These are phyloP conservation scores for Nothoprocta pentlandii DNA, from an alignment of 2,113 vertebrate genomes.

Conservation along the genomic window DNA sequence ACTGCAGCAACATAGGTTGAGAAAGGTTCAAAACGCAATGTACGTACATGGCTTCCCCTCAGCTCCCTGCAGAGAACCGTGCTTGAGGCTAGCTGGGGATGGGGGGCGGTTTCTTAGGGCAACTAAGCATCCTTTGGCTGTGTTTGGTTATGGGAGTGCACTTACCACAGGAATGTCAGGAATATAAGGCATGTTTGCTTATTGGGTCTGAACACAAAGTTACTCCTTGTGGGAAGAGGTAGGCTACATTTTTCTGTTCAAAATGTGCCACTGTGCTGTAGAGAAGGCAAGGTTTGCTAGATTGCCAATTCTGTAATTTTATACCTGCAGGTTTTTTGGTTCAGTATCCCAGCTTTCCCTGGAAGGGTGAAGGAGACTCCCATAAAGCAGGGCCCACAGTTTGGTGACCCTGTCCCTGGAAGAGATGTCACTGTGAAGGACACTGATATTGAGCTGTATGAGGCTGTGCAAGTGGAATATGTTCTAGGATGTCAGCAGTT, in stretches of 20 bases:
- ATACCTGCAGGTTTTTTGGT: background rate
- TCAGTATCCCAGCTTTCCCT: background rate
- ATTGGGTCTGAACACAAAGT: background rate
- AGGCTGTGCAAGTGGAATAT: accelerated
- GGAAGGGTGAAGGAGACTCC: background rate
- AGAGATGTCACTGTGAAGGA: background rate
- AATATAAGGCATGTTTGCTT: background rate
- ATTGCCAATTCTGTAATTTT: background rate
- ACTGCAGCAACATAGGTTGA: background rate
- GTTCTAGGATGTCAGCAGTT: background rate
- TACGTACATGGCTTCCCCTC: background rate
- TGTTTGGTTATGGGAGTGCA: background rate
- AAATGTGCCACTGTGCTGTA: background rate
- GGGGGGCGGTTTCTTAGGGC: background rate
- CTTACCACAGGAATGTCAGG: background rate
- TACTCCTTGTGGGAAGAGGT: background rate
- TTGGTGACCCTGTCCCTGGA: accelerated
- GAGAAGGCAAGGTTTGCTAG: background rate
- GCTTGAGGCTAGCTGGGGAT: background rate
- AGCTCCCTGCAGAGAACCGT: background rate
- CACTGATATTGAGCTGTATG: background rate
- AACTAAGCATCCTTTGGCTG: background rate
- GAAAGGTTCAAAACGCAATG: background rate
- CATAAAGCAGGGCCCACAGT: background rate
- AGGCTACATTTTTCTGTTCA: background rate